These are phyloP conservation scores for Nymphalis urticae DNA, from an alignment of 2,888 invertebrate genomes.

Conservation along the genomic window DNA sequence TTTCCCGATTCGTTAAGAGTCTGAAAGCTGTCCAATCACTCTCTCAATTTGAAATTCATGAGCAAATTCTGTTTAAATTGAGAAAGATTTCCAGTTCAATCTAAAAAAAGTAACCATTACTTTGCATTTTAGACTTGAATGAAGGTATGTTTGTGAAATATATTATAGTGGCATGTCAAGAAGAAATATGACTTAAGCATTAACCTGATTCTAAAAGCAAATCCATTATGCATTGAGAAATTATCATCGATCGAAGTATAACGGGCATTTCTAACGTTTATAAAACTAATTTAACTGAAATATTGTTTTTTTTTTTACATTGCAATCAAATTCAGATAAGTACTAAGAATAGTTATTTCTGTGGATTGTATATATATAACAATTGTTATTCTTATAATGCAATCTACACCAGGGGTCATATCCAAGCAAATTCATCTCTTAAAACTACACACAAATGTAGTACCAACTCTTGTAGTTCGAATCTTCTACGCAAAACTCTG, in stretches of 20 bases:
- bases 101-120: conserved; percentile 18
- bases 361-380: too few species aligned
- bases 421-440: too few species aligned
- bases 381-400: too few species aligned
- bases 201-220: conserved; percentile 37
- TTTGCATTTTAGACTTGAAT: conserved; percentile 22
- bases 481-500: too few species aligned
- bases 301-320: background rate
- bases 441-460: too few species aligned
- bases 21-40: conserved; percentile 16
- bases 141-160: conserved; percentile 27
- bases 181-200: conserved; percentile 38
- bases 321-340: too few species aligned
- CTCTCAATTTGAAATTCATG: conserved; percentile 16
- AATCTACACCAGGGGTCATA: too few species aligned
- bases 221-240: conserved; percentile 33
- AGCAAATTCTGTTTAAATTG: conserved; percentile 24
- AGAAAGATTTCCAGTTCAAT: conserved; percentile 22
- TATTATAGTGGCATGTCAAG: conserved; percentile 40
- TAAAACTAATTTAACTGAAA: background rate
- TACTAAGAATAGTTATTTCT: too few species aligned
- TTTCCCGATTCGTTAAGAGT: conserved; percentile 11
- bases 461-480: too few species aligned
- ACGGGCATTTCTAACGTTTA: background rate
- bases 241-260: conserved; percentile 20